Conservation (phyloP, 2,113 vertebrate species). For the Alligator mississippiensis region DNA sequence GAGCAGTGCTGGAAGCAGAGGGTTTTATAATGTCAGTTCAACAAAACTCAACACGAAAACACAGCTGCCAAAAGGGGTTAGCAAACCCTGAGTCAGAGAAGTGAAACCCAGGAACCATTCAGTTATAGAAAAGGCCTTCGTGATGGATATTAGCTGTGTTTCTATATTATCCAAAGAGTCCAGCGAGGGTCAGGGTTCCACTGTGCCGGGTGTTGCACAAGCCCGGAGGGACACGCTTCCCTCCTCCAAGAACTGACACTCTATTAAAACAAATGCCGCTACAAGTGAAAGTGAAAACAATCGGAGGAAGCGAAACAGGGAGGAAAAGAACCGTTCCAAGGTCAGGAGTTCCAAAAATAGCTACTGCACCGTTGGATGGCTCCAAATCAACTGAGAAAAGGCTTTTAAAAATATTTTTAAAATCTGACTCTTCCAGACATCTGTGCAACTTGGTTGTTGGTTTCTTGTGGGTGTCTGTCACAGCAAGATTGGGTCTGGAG, state of each 20-base stretch:
- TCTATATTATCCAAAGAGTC: background rate
- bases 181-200: background rate
- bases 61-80: background rate
- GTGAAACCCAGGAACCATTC: background rate
- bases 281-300: background rate
- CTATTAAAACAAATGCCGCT: background rate
- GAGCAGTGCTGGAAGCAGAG: background rate
- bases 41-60: slow-evolving; percentile 16
- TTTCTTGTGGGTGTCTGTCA: background rate
- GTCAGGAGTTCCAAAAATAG: background rate
- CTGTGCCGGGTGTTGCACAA: background rate
- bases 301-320: background rate
- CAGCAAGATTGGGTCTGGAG: background rate
- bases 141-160: background rate
- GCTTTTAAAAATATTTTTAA: background rate
- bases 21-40: slow-evolving; percentile 15
- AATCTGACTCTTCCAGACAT: background rate
- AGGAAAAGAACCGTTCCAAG: background rate
- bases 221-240: background rate
- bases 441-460: background rate
- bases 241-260: background rate
- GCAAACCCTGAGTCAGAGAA: background rate
- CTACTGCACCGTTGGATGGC: background rate
- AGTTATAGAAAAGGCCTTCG: background rate
- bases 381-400: background rate